Conservation (phyloP, 2,888 invertebrate species). For the Andrena bucephala region DNA sequence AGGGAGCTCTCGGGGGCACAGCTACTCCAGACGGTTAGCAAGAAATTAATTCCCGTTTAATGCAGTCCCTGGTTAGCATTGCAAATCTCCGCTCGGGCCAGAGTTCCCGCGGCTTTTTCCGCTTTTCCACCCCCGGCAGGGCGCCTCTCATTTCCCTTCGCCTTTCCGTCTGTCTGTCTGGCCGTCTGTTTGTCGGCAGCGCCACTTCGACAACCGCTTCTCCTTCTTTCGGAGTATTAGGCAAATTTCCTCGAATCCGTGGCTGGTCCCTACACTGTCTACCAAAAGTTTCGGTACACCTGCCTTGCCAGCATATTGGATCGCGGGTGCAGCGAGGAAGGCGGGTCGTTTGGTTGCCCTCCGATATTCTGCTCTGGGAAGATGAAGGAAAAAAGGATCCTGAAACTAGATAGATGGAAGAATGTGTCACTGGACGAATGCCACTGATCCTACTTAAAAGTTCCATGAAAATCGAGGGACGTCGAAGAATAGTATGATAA, state of each 20-base stretch:
- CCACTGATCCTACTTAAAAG: no score
- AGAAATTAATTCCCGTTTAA: conserved; percentile 84
- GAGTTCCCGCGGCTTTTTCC: conserved; percentile 61
- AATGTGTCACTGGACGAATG: no score
- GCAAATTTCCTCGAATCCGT: conserved; percentile 69
- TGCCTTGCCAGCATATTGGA: background rate
- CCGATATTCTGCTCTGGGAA: no score
- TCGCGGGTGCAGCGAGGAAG: background rate
- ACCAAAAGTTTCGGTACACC: background rate
- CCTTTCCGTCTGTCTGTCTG: conserved; percentile 19
- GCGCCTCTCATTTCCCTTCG: background rate
- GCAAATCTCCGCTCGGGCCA: conserved; percentile 78
- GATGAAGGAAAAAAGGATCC: no score
- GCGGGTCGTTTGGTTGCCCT: background rate
- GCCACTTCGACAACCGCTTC: conserved; percentile 64
- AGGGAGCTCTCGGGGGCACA: conserved; percentile 70
- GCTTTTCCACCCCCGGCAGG: conserved; percentile 44
- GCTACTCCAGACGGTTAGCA: conserved; percentile 82
- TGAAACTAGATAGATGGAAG: no score
- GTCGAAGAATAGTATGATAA: no score
- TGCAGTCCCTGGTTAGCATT: conserved; percentile 83
- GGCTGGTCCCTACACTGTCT: conserved; percentile 7
- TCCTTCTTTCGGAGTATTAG: conserved; percentile 71
- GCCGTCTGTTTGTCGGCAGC: conserved; percentile 33
- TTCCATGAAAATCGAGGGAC: no score